phyloP scores from a whole-genome alignment of 2,113 vertebrate species.

The Okapia johnstoni region DNA sequence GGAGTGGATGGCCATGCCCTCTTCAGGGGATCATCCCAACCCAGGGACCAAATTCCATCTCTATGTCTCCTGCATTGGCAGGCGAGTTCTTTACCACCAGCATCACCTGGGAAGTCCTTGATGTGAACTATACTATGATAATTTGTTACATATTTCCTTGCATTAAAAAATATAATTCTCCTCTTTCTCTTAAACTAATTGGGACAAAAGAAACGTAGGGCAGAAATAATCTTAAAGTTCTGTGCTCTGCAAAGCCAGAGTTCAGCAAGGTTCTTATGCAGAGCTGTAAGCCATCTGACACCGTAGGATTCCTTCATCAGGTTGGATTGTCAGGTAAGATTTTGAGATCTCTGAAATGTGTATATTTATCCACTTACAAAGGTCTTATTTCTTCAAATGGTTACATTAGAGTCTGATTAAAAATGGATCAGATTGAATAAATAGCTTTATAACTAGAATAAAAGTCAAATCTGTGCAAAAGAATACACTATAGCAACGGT shows the following conservation, averaged over 20 bases:
- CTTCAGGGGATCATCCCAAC: background rate
- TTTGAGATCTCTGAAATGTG: constrained; percentile 72
- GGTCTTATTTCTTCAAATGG: background rate
- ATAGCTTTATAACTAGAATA: constrained; percentile 68
- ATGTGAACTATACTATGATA: background rate
- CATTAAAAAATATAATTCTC: background rate
- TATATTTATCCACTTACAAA: background rate
- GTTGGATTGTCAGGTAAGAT: background rate
- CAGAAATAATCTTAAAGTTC: background rate
- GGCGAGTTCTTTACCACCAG: background rate
- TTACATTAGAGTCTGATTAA: background rate
- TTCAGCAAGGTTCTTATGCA: background rate
- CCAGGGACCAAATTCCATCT: background rate
- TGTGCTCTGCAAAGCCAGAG: background rate
- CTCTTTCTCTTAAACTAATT: background rate
- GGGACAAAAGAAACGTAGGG: background rate
- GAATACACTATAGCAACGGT: constrained; percentile 73
- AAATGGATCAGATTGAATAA: constrained; percentile 44
- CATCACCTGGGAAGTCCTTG: background rate
- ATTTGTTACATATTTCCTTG: background rate
- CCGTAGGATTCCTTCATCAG: background rate
- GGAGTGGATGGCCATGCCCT: background rate
- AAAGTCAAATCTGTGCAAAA: constrained; percentile 60
- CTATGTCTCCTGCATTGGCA: background rate
- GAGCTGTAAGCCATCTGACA: background rate